phyloP scores from a whole-genome alignment of 2,113 vertebrate genomes.

The Myotis yumanensis region DNA sequence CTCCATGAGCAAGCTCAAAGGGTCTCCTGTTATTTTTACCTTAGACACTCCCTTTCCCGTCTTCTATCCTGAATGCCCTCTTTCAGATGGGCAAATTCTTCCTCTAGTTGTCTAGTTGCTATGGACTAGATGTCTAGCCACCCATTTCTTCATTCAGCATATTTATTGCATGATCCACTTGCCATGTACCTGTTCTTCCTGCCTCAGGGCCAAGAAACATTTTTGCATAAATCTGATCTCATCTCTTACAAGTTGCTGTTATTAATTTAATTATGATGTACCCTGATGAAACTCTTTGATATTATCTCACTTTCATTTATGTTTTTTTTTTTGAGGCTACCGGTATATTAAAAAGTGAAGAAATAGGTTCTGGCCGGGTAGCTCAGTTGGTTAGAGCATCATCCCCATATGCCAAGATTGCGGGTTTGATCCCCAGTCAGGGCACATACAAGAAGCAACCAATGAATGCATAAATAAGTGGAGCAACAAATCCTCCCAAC shows the following conservation, averaged over 20 bases:
- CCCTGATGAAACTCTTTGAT: background rate
- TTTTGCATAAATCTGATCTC: constrained; percentile 55
- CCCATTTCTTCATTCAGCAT: background rate
- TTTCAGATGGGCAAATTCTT: background rate
- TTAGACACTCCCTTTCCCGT: background rate
- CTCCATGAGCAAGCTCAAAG: background rate
- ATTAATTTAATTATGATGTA: constrained; percentile 39
- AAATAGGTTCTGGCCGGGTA: background rate
- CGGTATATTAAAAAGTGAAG: background rate
- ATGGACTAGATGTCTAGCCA: background rate
- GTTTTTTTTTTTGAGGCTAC: background rate
- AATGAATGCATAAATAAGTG: background rate
- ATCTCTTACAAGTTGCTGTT: constrained; percentile 1
- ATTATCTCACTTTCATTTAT: background rate
- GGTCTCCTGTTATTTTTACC: background rate
- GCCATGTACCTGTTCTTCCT: constrained; percentile 27
- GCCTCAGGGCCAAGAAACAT: background rate
- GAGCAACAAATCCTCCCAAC: background rate
- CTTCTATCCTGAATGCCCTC: background rate
- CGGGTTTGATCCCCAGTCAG: background rate
- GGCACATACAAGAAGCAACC: background rate
- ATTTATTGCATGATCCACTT: background rate
- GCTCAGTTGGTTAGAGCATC: background rate
- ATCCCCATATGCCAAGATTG: background rate
- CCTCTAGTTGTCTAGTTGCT: background rate